Percentiles rank a stretch among this genome's conserved stretches.
These are phyloP conservation scores for Acheta domesticus DNA, from an alignment of 2,888 invertebrate species.

Conservation along the genomic window DNA sequence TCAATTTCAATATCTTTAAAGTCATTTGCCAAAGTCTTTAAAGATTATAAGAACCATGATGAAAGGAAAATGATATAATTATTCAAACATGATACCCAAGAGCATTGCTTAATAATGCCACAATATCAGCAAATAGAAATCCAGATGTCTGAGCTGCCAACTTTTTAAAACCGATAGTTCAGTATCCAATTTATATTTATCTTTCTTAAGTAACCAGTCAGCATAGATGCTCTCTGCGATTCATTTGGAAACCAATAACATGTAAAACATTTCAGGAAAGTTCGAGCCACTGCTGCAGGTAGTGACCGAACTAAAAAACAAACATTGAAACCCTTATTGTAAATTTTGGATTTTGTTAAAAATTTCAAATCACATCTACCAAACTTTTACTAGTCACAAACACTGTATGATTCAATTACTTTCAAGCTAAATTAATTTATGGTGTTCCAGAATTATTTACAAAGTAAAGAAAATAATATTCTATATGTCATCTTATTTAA, in stretches of 20 bases:
- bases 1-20: conserved; percentile 44
- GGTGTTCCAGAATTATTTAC: too few relatives aligned
- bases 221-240: conserved; percentile 58
- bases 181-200: conserved; percentile 39
- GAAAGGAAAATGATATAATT: conserved; percentile 19
- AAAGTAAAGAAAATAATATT: too few relatives aligned
- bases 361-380: too few relatives aligned
- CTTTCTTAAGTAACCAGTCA: conserved; percentile 64
- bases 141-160: conserved; percentile 51
- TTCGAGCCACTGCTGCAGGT: conserved; percentile 62
- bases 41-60: too few relatives aligned
- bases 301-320: conserved; percentile 43
- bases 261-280: conserved; percentile 69
- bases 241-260: conserved; percentile 58
- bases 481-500: too few relatives aligned
- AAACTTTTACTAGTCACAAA: too few relatives aligned
- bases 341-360: too few relatives aligned
- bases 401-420: too few relatives aligned
- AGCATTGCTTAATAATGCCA: conserved; percentile 63
- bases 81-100: conserved; percentile 46
- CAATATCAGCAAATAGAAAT: conserved; percentile 72
- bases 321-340: neutral
- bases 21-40: conserved; percentile 39
- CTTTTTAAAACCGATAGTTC: conserved; percentile 34
- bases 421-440: too few relatives aligned